Evolutionary conservation across 2,888 invertebrate genomes (phyloP).

Genomic region (Andrena marginata): DNA sequence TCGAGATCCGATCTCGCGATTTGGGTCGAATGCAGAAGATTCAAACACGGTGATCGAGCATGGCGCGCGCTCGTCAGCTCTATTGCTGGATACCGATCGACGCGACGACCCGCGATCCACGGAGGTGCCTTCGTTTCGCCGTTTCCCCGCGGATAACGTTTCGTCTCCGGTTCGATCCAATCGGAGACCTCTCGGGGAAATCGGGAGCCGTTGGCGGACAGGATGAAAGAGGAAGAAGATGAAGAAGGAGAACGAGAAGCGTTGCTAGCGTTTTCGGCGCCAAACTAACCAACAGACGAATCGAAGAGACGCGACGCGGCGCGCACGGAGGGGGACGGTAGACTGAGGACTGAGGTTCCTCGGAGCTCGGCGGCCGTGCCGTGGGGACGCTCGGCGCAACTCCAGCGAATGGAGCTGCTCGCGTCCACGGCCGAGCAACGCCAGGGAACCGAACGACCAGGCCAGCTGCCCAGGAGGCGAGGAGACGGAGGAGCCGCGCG

Average conservation of each 20-base stretch:
- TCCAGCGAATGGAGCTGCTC: constrained; percentile 59
- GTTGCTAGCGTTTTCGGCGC: background rate
- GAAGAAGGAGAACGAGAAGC: no score
- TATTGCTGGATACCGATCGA: constrained; percentile 8
- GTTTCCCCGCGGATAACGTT: background rate
- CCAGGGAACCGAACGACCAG: background rate
- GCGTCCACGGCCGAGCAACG: constrained; percentile 21
- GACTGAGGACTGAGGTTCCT: constrained; percentile 73
- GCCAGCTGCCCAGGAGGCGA: constrained; percentile 2
- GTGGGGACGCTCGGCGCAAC: constrained; percentile 63
- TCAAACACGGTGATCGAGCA: constrained; percentile 32
- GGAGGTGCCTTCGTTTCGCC: background rate
- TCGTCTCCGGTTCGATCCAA: background rate
- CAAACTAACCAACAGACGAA: background rate
- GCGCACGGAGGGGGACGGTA: constrained; percentile 60
- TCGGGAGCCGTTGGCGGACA: background rate
- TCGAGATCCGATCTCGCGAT: constrained; percentile 5
- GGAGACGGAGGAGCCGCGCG: background rate
- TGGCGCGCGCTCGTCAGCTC: background rate
- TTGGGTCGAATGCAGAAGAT: background rate
- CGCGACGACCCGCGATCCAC: background rate
- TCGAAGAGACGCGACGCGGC: constrained; percentile 17
- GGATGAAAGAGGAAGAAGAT: background rate
- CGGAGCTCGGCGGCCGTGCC: constrained; percentile 30
- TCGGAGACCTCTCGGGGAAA: background rate